Base-by-base conservation (phyloP, 2,113 vertebrate genomes). In the Hippocampus mohnikei region DNA sequence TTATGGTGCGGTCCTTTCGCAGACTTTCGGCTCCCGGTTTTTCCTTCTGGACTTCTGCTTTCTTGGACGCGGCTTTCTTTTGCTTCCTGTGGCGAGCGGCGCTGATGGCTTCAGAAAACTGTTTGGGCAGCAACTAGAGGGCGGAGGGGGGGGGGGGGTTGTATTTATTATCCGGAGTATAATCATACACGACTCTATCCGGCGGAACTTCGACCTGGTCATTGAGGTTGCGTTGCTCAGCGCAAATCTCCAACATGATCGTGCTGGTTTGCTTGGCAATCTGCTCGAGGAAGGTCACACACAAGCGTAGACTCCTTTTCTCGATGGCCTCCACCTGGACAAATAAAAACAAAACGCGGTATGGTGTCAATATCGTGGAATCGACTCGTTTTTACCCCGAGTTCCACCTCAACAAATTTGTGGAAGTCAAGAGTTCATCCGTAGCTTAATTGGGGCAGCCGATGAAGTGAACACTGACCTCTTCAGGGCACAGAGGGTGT, bases 1-100 rank as follows among this genome's bases (percentile, higher is more conserved):
- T 85, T n/a, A 96, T 6, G 12, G 81, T 90, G 23, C 96, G 84
- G 89, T 98, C 94, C 78, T 94, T 95, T 64, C 96, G 90, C 67
- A 93, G 92, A 83, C 97, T 99, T 84, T 98, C 97, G 0, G 93
- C 84, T 0, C 97, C 97, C 0, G 97, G 96, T 55, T 95, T 98
- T 75, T 95, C 94, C 69, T 91, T 90, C 77, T 92, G 92, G 0
- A 93, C 78, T 23, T 95, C 95, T 42, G 91, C 92, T 74, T 93
- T 98, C 75, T 92, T 95, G 55, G 91, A 81, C 0, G 79, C 1
- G 0, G 75, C 86, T 76, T 93, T 98, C 44, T 92, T 93, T 64
- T 85, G 67, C 64, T 95, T 96, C 85, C 96, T 96, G 58, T 88
- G 89, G 20, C 93, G 94, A 60, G 93, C 95, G 20, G 93, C 93